Conservation (phyloP, 2,797 vertebrate genomes). For the Anisognathus igniventris region DNA sequence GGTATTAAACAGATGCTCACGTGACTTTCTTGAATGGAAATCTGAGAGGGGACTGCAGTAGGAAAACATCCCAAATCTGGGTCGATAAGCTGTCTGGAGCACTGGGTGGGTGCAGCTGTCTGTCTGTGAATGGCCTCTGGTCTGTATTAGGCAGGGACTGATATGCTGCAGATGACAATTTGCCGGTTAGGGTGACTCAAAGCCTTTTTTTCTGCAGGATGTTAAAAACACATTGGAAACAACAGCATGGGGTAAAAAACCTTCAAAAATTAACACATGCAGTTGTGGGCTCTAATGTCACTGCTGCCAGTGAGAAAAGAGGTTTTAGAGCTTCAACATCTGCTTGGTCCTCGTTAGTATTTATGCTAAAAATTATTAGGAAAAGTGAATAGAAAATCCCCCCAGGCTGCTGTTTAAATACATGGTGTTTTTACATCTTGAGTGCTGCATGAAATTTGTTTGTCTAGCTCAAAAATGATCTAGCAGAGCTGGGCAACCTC, state of each 20-base stretch:
- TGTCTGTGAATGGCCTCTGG: background rate
- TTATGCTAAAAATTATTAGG: conserved; percentile 44
- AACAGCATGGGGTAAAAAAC: background rate
- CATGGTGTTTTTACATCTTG: background rate
- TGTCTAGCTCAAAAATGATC: conserved; percentile 6
- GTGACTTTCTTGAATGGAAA: background rate
- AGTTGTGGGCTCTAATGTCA: background rate
- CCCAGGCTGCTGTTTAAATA: conserved; percentile 9
- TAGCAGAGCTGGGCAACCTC: background rate
- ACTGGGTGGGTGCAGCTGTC: background rate
- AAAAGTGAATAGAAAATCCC: conserved; percentile 23
- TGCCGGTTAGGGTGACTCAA: background rate
- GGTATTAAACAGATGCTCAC: background rate
- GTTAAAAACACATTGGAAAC: background rate
- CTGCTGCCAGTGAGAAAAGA: conserved; percentile 2
- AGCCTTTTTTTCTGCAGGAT: background rate
- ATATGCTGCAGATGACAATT: background rate
- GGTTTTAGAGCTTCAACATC: conserved; percentile 29
- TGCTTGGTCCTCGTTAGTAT: background rate
- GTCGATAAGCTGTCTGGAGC: background rate
- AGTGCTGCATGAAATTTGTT: background rate
- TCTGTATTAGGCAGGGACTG: background rate
- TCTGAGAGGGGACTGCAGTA: background rate
- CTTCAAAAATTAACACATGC: background rate
- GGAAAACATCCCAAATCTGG: background rate